These are phyloP conservation scores for Upupa epops DNA, from an alignment of 2,113 vertebrate genomes.

Conservation along the genomic window DNA sequence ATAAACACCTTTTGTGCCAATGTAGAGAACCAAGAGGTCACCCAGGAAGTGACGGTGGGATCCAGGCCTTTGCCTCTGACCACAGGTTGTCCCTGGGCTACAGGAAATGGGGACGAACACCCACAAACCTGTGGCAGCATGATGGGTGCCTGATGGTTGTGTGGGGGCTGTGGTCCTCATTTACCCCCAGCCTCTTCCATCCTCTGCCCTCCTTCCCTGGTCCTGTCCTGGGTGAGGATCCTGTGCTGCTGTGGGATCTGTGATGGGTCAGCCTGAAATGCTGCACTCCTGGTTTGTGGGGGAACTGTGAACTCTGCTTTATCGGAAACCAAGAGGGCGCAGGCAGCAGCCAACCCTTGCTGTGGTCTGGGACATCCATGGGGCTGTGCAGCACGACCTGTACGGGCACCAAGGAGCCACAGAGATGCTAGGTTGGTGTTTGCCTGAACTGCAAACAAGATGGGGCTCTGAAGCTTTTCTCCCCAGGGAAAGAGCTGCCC, in stretches of 20 bases:
- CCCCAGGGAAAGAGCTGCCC: not conserved
- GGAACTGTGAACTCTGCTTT: not conserved
- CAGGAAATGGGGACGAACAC: not conserved
- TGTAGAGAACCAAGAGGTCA: not conserved
- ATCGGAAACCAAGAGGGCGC: not conserved
- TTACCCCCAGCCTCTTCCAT: not conserved
- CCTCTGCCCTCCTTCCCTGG: not conserved
- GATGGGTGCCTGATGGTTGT: not conserved
- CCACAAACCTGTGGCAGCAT: not conserved
- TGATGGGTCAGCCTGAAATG: not conserved
- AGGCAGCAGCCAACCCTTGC: not conserved
- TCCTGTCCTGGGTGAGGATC: not conserved
- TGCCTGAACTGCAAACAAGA: not conserved
- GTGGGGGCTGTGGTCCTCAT: not conserved
- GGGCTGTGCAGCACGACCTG: not conserved
- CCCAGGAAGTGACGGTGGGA: not conserved
- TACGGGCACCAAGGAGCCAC: accelerated
- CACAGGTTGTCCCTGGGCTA: not conserved
- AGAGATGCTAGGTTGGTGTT: not conserved
- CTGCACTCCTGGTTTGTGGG: not conserved
- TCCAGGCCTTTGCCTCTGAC: not conserved
- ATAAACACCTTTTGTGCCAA: accelerated
- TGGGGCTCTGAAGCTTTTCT: not conserved
- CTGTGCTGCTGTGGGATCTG: accelerated
- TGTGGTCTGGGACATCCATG: not conserved